Evolutionary conservation across 2,797 vertebrate genomes (phyloP).

Genomic region (Acipenser oxyrinchus): DNA sequence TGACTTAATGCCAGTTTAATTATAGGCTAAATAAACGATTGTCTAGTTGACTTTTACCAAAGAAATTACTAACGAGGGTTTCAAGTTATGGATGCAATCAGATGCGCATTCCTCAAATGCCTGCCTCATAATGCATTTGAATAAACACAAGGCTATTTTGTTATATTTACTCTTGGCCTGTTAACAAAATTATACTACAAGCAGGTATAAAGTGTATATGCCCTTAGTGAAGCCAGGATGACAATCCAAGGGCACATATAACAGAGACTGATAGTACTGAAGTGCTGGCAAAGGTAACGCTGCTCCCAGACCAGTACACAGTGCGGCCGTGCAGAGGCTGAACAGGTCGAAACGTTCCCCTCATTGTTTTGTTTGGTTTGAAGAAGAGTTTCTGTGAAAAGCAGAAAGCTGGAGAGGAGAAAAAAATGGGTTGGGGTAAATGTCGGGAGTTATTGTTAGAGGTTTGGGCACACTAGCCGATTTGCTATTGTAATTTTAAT

Average conservation of each 20-base stretch:
- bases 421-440: conserved; percentile 9
- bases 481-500: too few species aligned
- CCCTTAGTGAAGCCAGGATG: conserved; percentile 40
- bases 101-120: too few species aligned
- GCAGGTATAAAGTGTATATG: conserved; percentile 30
- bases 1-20: conserved; percentile 31
- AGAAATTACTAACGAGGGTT: too few species aligned
- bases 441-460: too few species aligned
- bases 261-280: conserved; percentile 37
- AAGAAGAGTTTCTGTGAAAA: conserved; percentile 50
- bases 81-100: too few species aligned
- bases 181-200: conserved; percentile 31
- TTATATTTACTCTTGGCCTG: conserved; percentile 28
- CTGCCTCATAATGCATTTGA: conserved; percentile 9
- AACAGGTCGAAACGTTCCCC: conserved; percentile 62
- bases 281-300: conserved; percentile 33
- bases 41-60: too few species aligned
- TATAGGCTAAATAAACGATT: neutral
- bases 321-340: conserved; percentile 52
- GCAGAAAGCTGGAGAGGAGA: conserved; percentile 48
- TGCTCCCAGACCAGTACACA: conserved; percentile 56
- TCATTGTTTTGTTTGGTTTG: conserved; percentile 42
- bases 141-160: conserved; percentile 46
- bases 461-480: too few species aligned
- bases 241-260: conserved; percentile 34